Evolutionary conservation across 1,140 invertebrate genomes (phyloP).

Genomic region (Stenopsyche tienmushanensis): DNA sequence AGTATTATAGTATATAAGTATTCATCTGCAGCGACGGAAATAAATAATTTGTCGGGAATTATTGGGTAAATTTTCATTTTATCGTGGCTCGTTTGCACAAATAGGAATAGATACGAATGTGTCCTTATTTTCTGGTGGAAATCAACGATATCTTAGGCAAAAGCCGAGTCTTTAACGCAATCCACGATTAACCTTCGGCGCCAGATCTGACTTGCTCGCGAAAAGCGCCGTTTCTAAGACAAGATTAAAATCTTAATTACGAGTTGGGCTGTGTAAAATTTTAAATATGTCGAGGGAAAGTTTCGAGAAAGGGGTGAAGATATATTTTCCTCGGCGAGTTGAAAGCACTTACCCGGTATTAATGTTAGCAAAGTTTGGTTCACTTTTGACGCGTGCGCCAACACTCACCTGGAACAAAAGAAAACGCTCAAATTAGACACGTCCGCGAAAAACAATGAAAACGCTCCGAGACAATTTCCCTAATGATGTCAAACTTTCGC

Average conservation of each 20-base stretch:
- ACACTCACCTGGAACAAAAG: constrained; percentile 29
- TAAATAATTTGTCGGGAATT: too few species aligned
- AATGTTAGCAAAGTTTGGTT: constrained; percentile 7
- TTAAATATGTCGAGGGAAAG: constrained; percentile 1
- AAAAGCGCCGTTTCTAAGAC: too few species aligned
- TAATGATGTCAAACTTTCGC: constrained; percentile 3
- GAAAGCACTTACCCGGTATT: constrained; percentile 14
- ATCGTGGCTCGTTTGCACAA: too few species aligned
- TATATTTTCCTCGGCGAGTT: not conserved
- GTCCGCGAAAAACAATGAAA: not conserved
- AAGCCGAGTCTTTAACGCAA: too few species aligned
- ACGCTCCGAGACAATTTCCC: constrained; percentile 9
- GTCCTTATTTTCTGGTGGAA: too few species aligned
- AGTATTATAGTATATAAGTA: too few species aligned
- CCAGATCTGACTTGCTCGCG: too few species aligned
- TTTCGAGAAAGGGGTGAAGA: not conserved
- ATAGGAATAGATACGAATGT: too few species aligned
- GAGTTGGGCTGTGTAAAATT: not conserved
- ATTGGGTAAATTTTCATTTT: too few species aligned
- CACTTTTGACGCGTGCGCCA: constrained; percentile 5
- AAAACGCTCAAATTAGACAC: constrained; percentile 18
- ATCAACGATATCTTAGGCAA: too few species aligned
- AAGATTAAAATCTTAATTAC: not conserved
- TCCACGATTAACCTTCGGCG: too few species aligned
- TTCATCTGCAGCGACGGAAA: too few species aligned